Evolutionary conservation across 2,113 vertebrate species (phyloP).

Genomic region (Martes martes): DNA sequence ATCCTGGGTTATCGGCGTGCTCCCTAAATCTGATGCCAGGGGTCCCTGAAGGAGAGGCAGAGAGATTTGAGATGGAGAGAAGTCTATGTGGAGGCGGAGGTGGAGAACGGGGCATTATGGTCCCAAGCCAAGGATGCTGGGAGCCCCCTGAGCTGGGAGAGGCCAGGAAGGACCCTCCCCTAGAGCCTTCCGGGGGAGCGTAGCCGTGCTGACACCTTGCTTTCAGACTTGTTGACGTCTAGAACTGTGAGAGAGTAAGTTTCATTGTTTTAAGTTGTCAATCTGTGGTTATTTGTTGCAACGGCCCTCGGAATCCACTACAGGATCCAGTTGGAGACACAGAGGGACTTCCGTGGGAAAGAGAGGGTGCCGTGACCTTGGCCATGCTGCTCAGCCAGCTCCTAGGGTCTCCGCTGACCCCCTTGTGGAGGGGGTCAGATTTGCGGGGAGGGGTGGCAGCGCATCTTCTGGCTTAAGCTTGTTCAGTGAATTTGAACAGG

Average conservation of each 20-base stretch:
- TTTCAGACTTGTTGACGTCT: background rate
- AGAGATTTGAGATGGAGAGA: background rate
- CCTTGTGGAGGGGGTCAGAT: background rate
- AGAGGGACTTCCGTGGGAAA: background rate
- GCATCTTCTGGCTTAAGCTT: background rate
- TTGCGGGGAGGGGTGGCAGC: rapidly evolving
- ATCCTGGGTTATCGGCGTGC: background rate
- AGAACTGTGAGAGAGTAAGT: background rate
- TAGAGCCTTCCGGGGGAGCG: background rate
- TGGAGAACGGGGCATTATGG: background rate
- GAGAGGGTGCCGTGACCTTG: background rate
- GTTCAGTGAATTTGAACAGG: background rate
- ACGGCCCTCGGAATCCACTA: background rate
- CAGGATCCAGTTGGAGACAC: background rate
- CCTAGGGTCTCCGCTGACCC: background rate
- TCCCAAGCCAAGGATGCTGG: background rate
- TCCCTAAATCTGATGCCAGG: background rate
- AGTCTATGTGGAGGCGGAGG: background rate
- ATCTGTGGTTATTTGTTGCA: too few species aligned
- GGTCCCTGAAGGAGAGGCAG: background rate
- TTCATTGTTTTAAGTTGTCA: background rate
- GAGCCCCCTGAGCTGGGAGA: background rate
- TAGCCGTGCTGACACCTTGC: background rate
- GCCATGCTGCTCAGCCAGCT: background rate
- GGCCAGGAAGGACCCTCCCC: background rate